Evolutionary conservation across 2,797 vertebrate species (phyloP).

Genomic region (Odontamblyopus lacepedii): DNA sequence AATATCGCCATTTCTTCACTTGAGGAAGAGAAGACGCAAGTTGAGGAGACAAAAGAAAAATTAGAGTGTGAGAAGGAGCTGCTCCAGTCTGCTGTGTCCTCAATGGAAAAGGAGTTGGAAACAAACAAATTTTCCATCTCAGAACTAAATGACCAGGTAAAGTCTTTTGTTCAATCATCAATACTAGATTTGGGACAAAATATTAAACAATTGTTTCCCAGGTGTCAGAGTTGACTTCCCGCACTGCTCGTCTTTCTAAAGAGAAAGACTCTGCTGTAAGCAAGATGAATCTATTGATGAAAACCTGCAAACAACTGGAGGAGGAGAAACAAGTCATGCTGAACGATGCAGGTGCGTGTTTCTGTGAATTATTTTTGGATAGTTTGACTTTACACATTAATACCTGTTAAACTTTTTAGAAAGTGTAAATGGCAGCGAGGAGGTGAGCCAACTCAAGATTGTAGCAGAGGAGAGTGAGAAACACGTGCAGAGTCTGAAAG

Average conservation of each 20-base stretch:
- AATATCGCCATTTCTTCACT: constrained; percentile 35
- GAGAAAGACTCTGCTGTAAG: constrained; percentile 77
- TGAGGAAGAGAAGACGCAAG: constrained; percentile 49
- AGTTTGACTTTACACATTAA: background rate
- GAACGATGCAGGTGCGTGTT: constrained; percentile 54
- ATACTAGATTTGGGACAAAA: background rate
- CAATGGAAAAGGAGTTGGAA: constrained; percentile 76
- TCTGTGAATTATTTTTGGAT: background rate
- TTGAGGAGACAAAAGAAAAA: constrained; percentile 37
- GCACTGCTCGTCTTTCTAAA: constrained; percentile 71
- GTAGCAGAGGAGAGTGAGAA: constrained; percentile 56
- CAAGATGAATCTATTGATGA: constrained; percentile 83
- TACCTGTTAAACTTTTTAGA: constrained; percentile 7
- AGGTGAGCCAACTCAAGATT: constrained; percentile 62
- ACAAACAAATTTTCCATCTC: constrained; percentile 57
- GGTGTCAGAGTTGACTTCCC: constrained; percentile 67
- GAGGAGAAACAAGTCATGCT: constrained; percentile 81
- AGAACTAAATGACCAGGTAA: constrained; percentile 79
- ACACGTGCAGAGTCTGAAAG: constrained; percentile 66
- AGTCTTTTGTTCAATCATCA: background rate
- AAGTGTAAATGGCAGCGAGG: constrained; percentile 24
- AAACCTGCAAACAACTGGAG: constrained; percentile 86
- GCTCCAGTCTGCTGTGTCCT: constrained; percentile 40
- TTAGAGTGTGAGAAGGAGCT: constrained; percentile 32
- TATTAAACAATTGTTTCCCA: constrained; percentile 40